These are phyloP conservation scores for Pelosia muscerda DNA, from an alignment of 2,888 invertebrate genomes.

Conservation along the genomic window DNA sequence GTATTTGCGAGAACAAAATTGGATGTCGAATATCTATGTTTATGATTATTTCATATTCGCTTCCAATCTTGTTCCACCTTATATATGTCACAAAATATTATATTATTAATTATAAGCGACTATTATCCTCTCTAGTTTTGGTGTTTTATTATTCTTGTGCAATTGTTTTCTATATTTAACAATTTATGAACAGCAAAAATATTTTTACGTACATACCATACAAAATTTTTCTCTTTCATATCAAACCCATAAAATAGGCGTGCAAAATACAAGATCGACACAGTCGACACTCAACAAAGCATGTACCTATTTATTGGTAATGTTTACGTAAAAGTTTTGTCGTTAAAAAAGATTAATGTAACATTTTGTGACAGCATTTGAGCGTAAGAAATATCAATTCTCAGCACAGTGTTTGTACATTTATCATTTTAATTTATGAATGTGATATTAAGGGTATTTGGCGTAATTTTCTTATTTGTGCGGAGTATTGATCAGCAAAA, in stretches of 20 bases:
- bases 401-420: slow-evolving; percentile 64
- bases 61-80: slow-evolving; percentile 64
- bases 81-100: slow-evolving; percentile 68
- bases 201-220: slow-evolving; percentile 42
- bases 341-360: slow-evolving; percentile 34
- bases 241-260: background rate
- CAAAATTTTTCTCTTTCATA: slow-evolving; percentile 35
- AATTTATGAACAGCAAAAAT: slow-evolving; percentile 12
- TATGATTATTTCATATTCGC: slow-evolving; percentile 45
- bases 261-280: slow-evolving; percentile 3
- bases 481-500: slow-evolving; percentile 66
- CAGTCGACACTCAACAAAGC: slow-evolving; percentile 13
- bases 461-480: slow-evolving; percentile 57
- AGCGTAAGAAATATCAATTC: slow-evolving; percentile 70
- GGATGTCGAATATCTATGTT: slow-evolving; percentile 52
- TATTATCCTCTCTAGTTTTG: slow-evolving; percentile 1
- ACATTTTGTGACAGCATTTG: slow-evolving; percentile 72
- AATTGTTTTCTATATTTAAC: background rate
- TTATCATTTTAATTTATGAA: slow-evolving; percentile 21
- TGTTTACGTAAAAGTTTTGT: slow-evolving; percentile 25
- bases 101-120: slow-evolving; percentile 10
- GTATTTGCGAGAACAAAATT: slow-evolving; percentile 57
- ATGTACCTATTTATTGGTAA: slow-evolving; percentile 13
- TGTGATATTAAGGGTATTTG: slow-evolving; percentile 11
- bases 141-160: background rate